Evolutionary conservation across 2,797 vertebrate species (phyloP).

Genomic region (Tapirus indicus): DNA sequence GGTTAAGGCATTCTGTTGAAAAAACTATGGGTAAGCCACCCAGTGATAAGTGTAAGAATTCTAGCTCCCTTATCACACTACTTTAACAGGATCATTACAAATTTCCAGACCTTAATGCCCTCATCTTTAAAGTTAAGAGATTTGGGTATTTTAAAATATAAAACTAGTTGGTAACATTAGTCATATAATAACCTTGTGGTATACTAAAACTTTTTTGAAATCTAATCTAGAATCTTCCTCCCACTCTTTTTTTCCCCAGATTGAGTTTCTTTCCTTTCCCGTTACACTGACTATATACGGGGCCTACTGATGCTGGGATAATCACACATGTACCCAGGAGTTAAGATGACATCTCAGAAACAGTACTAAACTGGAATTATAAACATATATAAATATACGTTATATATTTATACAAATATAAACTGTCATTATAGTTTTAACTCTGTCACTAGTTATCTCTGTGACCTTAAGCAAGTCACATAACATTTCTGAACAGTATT

Average conservation of each 20-base stretch:
- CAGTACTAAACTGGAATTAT: neutral
- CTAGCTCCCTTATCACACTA: neutral
- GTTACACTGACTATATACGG: neutral
- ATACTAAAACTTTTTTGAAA: neutral
- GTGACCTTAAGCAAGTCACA: neutral
- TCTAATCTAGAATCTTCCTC: neutral
- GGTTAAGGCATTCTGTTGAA: neutral
- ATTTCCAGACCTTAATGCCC: neutral
- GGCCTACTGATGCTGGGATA: neutral
- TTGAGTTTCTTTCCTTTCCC: neutral
- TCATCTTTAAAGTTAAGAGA: neutral
- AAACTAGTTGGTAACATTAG: neutral
- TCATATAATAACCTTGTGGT: neutral
- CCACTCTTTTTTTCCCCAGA: accelerated
- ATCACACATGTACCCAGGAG: neutral
- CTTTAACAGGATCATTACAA: neutral
- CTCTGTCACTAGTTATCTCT: neutral
- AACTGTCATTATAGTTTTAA: neutral
- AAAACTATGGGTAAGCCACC: neutral
- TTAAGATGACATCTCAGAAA: neutral
- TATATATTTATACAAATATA: neutral
- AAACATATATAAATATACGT: neutral
- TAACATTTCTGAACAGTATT: neutral
- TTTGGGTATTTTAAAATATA: neutral
- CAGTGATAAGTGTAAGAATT: neutral